phyloP scores from a whole-genome alignment of 1,140 invertebrate genomes.

The Macrobrachium rosenbergii region DNA sequence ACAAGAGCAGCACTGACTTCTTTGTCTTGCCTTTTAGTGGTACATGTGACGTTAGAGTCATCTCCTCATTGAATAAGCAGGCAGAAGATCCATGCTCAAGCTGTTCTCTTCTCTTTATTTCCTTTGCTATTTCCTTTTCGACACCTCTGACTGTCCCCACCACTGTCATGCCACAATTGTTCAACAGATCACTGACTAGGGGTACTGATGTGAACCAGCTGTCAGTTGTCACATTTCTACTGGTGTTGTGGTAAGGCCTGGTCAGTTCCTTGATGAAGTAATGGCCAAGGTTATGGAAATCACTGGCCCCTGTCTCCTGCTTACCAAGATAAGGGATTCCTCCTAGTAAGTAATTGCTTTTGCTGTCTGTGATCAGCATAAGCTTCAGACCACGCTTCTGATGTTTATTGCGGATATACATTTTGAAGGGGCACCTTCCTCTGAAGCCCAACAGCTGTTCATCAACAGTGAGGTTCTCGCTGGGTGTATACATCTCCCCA shows the following conservation, averaged over 20 bases:
- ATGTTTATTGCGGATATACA: conserved; percentile 13
- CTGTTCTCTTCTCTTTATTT: conserved; percentile 56
- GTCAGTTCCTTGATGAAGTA: conserved; percentile 42
- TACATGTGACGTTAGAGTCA: conserved; percentile 69
- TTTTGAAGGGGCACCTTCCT: background rate
- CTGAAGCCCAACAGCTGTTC: conserved; percentile 4
- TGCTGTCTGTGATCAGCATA: conserved; percentile 53
- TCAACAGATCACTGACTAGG: conserved; percentile 51
- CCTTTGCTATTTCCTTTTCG: conserved; percentile 70
- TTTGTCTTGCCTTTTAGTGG: conserved; percentile 68
- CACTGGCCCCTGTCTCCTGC: background rate
- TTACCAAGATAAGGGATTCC: conserved; percentile 57
- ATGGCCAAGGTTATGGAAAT: conserved; percentile 18
- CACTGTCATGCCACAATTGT: conserved; percentile 68
- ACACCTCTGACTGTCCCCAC: conserved; percentile 72
- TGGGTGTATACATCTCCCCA: background rate
- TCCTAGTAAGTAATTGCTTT: conserved; percentile 18
- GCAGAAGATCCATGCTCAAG: conserved; percentile 67
- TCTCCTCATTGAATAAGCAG: conserved; percentile 63
- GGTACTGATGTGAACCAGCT: conserved; percentile 65
- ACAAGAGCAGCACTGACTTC: conserved; percentile 69
- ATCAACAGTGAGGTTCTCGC: background rate
- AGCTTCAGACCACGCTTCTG: conserved; percentile 68
- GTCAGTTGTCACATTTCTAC: conserved; percentile 65
- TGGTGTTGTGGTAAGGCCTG: conserved; percentile 33